Base-by-base conservation (phyloP, 2,113 vertebrate genomes). In the Kryptolebias marmoratus region DNA sequence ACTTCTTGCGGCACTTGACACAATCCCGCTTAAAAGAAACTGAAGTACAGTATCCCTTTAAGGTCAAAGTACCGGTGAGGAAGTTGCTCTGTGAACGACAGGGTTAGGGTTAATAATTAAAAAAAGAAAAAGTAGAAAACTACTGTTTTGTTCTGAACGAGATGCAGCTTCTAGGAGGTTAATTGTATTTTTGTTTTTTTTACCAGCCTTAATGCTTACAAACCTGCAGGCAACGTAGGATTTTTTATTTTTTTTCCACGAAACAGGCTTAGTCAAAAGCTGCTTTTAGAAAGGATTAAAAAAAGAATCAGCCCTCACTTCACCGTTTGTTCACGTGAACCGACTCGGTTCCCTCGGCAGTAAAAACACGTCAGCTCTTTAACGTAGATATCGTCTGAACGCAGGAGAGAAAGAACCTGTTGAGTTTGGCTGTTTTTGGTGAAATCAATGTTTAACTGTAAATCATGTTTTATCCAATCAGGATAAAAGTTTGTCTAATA, bases 341-440 rank as follows among this genome's bases (percentile, higher is more conserved):
- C 14, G 68, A 79, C 5, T 82, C 10, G 49, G 77, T 81, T 84
- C 56, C 48, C 79, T 85, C 85, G 65, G 80, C 83, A 68, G 90
- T 88, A 53, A 79, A 77, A 83, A 48, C 75, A 77, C 59, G 76
- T 77, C 84, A 80, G 84, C 76, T 89, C 83, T 69, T 72, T 68
- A 50, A 82, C 77, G 75, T 89, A 53, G 79, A 79, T 81, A 74
- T 80, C 1, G 64, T 87, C 65, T 9, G 56, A 85, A 77, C 45
- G 49, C 54, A 14, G 64, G 77, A 75, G 61, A 42, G 71, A 71
- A 61, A 18, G 22, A 22, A 22, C 22, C 22, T 22, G 22, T 22
- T 22, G 22, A 22, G 22, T 22, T 22, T 22, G 22, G 22, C 22
- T 22, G 22, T 22, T 22, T 1, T 5, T 42, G 4, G 39, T 42